Base-by-base conservation (phyloP, 2,888 invertebrate species). In the Pocota personata region DNA sequence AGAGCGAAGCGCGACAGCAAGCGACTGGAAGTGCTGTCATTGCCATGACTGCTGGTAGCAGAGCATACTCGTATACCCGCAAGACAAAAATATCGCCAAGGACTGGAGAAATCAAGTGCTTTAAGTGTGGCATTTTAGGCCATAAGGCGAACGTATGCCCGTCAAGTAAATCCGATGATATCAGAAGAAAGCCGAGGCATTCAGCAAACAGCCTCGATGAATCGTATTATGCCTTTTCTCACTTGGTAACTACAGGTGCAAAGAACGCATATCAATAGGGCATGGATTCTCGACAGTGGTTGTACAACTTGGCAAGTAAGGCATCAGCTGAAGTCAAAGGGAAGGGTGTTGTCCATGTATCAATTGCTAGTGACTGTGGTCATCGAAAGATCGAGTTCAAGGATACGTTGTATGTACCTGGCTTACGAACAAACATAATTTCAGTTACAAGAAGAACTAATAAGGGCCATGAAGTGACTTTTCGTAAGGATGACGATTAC, bases 351-450 rank as follows among this genome's bases (percentile, higher is more conserved):
- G 24, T 24, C 4, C 24, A 24, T 3, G 24, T 24, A 60, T 16
- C 4, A 57, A 8, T 67, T 57, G 21, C 58, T 73, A 67, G 24
- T 24, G 24, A 24, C 24, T 24, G 24, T 24, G 4, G 62, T 77
- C n/a, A 58, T 75, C 14, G n/a, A n/a, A n/a, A n/a, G n/a, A n/a
- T n/a, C n/a, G n/a, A n/a, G n/a, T n/a, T n/a, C n/a, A n/a, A n/a
- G n/a, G n/a, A n/a, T n/a, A n/a, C n/a, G n/a, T 40, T 87, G 21
- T 78, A 46, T 40, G 84, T 87, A 21, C 80, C 83, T 30, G 77
- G 78, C 24, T 24, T 24, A 24, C 24, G 24, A 24, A 24, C 72
- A 16, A 72, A 82, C 46, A 27, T 87, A 4, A 48, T 84, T 14
- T 82, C 82, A 12, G 66, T 84, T 6, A 43, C 76, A 46, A 87